phyloP scores from a whole-genome alignment of 2,113 vertebrate species.

The Saimiri boliviensis region DNA sequence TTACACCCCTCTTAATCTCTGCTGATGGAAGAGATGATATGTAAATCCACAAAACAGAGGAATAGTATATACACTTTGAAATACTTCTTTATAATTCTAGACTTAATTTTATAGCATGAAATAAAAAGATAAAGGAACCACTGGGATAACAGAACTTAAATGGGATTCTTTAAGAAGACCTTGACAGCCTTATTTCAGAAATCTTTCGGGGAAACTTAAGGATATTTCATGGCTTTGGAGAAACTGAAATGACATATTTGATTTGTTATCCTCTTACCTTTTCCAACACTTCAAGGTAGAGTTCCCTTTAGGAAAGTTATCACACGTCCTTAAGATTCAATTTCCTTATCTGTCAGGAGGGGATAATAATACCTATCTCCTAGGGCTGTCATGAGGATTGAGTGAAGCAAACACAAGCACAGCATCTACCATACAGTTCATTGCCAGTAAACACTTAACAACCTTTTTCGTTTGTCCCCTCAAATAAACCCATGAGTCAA shows the following conservation, averaged over 20 bases:
- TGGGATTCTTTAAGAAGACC: constrained; percentile 9
- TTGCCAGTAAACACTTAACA: not conserved
- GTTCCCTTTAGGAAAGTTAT: constrained; percentile 24
- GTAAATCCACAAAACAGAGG: constrained; percentile 13
- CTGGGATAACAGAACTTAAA: not conserved
- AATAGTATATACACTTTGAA: not conserved
- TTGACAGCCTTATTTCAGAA: not conserved
- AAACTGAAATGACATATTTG: constrained; percentile 32
- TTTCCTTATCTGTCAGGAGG: constrained; percentile 18
- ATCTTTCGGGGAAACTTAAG: not conserved
- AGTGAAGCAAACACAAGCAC: not conserved
- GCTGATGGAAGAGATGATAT: not conserved
- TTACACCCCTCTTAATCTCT: not conserved
- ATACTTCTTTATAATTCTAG: not conserved
- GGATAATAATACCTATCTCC: not conserved
- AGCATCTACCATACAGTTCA: not conserved
- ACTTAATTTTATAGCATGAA: constrained; percentile 22
- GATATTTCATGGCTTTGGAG: not conserved
- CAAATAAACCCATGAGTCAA: not conserved
- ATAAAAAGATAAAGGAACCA: not conserved
- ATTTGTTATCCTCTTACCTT: constrained; percentile 1
- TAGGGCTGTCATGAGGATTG: not conserved
- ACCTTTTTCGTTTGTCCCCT: not conserved
- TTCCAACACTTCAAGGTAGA: not conserved
- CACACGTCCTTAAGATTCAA: constrained; percentile 23